Percentiles rank a stretch among this genome's conserved stretches.
These are phyloP conservation scores for Cephalotes varians DNA, from an alignment of 2,888 invertebrate species.

Conservation along the genomic window DNA sequence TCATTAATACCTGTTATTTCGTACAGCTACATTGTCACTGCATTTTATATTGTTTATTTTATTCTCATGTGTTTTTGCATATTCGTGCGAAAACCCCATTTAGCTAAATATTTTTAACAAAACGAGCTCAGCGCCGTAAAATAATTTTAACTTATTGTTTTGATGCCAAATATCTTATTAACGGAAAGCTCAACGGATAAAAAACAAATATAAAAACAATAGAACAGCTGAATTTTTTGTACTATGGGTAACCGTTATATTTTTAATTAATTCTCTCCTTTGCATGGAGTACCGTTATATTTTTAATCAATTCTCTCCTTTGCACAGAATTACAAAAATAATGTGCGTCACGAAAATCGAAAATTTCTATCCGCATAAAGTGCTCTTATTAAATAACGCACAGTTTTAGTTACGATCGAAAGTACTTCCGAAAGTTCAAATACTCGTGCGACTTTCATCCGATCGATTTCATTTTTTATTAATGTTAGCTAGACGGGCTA, in stretches of 20 bases:
- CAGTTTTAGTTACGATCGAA: neutral
- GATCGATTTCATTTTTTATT: neutral
- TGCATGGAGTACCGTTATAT: neutral
- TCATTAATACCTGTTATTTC: conserved; percentile 13
- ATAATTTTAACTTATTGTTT: conserved; percentile 12
- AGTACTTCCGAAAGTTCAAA: neutral
- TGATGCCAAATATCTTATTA: conserved; percentile 8
- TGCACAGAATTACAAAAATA: neutral
- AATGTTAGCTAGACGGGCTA: neutral
- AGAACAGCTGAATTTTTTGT: neutral
- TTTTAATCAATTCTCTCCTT: neutral
- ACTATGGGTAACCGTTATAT: neutral
- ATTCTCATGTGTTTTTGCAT: conserved; percentile 1
- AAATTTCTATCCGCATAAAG: neutral
- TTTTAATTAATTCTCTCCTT: neutral
- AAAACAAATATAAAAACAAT: conserved; percentile 20
- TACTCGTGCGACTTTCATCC: neutral
- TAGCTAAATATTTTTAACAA: conserved; percentile 12
- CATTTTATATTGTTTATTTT: conserved; percentile 29
- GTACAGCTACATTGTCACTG: neutral
- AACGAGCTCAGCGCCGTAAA: neutral
- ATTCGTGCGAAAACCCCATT: neutral
- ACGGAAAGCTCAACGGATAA: neutral
- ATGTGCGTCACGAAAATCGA: neutral
- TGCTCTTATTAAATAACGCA: neutral